Percentiles rank a stretch among this genome's conserved stretches.
Conservation (phyloP, 2,888 invertebrate species). For the Protophormia terraenovae region DNA sequence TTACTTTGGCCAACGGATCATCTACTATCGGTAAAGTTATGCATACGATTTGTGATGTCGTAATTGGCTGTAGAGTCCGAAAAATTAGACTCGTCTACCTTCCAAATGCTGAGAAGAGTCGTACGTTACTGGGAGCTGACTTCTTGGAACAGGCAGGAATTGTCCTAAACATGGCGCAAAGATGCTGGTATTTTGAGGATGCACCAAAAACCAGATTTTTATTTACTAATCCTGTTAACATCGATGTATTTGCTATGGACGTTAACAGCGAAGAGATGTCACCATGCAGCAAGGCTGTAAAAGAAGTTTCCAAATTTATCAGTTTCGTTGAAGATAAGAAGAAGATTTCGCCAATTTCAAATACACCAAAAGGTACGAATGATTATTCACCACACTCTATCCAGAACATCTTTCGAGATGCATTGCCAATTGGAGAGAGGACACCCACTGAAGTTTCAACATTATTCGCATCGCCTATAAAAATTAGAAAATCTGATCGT, state of each 20-base stretch:
- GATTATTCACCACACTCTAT: too few species aligned
- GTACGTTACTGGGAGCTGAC: conserved; percentile 38
- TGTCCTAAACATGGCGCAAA: too few species aligned
- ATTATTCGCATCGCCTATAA: background rate
- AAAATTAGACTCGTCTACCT: conserved; percentile 17
- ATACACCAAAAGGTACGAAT: too few species aligned
- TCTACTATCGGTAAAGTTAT: background rate
- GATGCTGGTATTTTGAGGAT: background rate
- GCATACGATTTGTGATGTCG: too few species aligned
- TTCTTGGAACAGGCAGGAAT: conserved; percentile 34
- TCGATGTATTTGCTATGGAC: background rate
- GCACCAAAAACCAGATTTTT: background rate
- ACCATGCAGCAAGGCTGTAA: background rate
- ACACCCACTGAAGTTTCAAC: background rate
- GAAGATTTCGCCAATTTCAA: too few species aligned
- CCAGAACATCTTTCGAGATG: too few species aligned
- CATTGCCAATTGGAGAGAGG: background rate
- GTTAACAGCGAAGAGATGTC: background rate
- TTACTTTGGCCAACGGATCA: conserved; percentile 58
- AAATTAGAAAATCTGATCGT: background rate
- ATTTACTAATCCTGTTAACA: background rate
- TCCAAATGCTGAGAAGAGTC: conserved; percentile 21
- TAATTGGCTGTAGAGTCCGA: background rate
- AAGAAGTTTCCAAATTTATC: too few species aligned
- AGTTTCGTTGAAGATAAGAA: too few species aligned